Evolutionary conservation across 2,888 invertebrate genomes (phyloP).

Genomic region (Pocota personata): DNA sequence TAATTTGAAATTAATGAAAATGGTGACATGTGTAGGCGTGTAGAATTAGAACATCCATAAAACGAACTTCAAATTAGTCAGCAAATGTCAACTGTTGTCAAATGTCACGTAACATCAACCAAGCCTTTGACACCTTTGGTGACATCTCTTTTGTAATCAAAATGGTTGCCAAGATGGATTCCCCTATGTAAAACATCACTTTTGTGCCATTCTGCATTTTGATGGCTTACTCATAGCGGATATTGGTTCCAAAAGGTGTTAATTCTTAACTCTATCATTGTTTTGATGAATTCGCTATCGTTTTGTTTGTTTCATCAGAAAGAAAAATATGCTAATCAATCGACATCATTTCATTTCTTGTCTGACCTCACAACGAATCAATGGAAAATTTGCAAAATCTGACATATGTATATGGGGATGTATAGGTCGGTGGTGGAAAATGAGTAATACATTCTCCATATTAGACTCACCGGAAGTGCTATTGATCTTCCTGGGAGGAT

Average conservation of each 20-base stretch:
- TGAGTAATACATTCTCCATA: conserved; percentile 20
- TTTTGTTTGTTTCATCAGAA: not conserved
- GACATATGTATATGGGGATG: not conserved
- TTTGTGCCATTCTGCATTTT: not conserved
- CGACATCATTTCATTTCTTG: conserved; percentile 11
- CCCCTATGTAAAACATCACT: not conserved
- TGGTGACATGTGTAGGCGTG: not conserved
- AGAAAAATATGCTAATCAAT: conserved; percentile 15
- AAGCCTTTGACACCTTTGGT: conserved; percentile 10
- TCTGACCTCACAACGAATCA: conserved; percentile 30
- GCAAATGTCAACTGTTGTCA: not conserved
- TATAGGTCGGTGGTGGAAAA: not conserved
- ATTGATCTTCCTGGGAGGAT: not conserved
- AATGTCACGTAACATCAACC: not conserved
- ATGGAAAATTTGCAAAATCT: not conserved
- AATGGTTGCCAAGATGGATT: not conserved
- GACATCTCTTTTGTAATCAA: not conserved
- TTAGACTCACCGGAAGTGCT: conserved; percentile 14
- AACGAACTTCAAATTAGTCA: not conserved
- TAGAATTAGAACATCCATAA: not conserved
- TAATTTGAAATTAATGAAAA: not conserved
- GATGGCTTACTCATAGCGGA: not conserved
- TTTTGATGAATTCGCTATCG: not conserved
- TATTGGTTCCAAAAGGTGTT: conserved; percentile 35
- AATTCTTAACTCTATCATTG: conserved; percentile 2